Percentiles rank a stretch among this genome's conserved stretches.
phyloP scores from a whole-genome alignment of 2,113 vertebrate species.

The Turdus rufiventris region DNA sequence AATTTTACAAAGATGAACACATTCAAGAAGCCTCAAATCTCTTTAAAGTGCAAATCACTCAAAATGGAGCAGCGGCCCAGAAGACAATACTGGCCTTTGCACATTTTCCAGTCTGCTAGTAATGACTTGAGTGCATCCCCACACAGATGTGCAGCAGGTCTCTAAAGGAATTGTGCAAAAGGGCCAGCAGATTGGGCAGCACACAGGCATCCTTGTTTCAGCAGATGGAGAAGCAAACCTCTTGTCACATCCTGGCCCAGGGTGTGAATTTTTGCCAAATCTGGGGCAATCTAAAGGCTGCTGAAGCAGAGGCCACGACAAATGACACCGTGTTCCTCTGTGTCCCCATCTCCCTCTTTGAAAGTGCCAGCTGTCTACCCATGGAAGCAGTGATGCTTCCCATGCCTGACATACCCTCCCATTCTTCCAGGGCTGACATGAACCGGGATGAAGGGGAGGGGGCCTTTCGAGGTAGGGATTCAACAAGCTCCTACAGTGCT shows the following conservation, averaged over 20 bases:
- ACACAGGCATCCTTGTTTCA: neutral
- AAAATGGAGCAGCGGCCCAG: neutral
- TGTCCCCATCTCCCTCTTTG: neutral
- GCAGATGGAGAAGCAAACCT: neutral
- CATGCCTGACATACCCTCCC: neutral
- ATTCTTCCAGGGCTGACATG: neutral
- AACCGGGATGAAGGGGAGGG: neutral
- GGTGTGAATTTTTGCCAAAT: neutral
- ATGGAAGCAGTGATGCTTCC: neutral
- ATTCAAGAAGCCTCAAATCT: neutral
- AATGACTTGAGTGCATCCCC: neutral
- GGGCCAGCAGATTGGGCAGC: neutral
- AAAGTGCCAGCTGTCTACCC: neutral
- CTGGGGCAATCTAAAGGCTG: neutral
- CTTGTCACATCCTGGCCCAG: neutral
- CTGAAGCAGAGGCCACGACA: neutral
- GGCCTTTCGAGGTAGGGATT: neutral
- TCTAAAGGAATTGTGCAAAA: neutral
- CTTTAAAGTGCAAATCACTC: neutral
- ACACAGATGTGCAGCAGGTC: neutral
- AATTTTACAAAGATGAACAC: neutral
- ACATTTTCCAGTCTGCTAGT: neutral
- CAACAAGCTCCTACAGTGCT: neutral
- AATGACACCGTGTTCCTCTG: neutral
- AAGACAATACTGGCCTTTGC: neutral